Evolutionary conservation across 2,888 invertebrate genomes (phyloP), one percentile per base, ranked within the genome.

Genomic region (Tubiluchus corallicola): DNA sequence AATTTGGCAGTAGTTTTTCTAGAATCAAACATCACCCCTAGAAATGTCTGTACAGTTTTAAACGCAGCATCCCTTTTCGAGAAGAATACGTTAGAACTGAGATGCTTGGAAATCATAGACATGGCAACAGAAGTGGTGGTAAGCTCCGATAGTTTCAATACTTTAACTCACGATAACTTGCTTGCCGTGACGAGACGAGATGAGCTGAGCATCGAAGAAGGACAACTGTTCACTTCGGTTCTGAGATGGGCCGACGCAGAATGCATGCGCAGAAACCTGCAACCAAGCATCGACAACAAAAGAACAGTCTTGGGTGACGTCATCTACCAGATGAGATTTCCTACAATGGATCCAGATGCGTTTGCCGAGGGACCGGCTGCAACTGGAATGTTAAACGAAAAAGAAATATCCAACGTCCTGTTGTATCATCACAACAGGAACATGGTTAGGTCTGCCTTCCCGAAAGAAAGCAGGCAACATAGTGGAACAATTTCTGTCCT

Each of bases 1-100:
- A 71, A 73, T 49, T 69, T 74, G 46, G 80, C 80, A 55, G 73
- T 77, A 18, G 67, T 71, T 20, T 75, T 74, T 45, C 68, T 82
- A 37, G 74, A 75, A 51, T 69, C 69, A 45, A 72, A 76, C 60
- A 61, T 82, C 20, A 71, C 70, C 46, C 68, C 71, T 2, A 68
- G 71, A 15, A 78, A 74, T 41, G 78, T 77, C 1, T 68, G 81
- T 2, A 71, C 73, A 53, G 72, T 79, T 43, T 66, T 76, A 51
- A n/a, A n/a, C n/a, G n/a, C n/a, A n/a, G n/a, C n/a, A n/a, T n/a
- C n/a, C n/a, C n/a, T n/a, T n/a, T n/a, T 54, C 50, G 51, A 63
- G 59, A 75, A 76, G 51, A 71, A 73, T 49, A 71, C 71, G 39
- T 68, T 83, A 17, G 70, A 77, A 2, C 70, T 72, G 55, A 75